A percentile compares a stretch with the other conserved stretches of the same genome.
Evolutionary conservation across 2,113 vertebrate species (phyloP).

Genomic region (Empidonax traillii): DNA sequence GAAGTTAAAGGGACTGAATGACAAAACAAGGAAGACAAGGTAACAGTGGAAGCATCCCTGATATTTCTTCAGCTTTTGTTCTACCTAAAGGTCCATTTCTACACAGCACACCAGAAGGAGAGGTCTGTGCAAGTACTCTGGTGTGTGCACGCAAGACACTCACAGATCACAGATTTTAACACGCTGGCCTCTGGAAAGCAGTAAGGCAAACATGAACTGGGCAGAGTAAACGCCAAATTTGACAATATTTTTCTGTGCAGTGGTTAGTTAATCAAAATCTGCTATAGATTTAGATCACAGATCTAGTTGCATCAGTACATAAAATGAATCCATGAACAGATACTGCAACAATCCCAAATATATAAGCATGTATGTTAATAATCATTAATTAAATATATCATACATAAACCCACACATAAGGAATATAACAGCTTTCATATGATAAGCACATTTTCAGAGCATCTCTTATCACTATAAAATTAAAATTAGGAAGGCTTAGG

Average conservation of each 20-base stretch:
- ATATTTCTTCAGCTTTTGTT: background rate
- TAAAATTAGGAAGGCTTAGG: constrained; percentile 18
- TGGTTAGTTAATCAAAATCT: background rate
- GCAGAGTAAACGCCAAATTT: background rate
- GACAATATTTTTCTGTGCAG: background rate
- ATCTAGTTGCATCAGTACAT: background rate
- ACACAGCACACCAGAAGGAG: background rate
- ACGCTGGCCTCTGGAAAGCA: background rate
- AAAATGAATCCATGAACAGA: background rate
- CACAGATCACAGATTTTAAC: background rate
- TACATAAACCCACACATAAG: background rate
- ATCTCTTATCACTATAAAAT: constrained; percentile 16
- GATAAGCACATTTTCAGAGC: background rate
- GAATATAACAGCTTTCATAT: background rate
- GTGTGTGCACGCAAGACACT: accelerated
- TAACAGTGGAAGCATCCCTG: background rate
- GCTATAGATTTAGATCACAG: background rate
- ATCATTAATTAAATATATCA: background rate
- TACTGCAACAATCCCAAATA: background rate
- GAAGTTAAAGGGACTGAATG: background rate
- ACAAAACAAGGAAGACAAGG: background rate
- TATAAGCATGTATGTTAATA: background rate
- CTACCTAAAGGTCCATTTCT: background rate
- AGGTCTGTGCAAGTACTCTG: background rate
- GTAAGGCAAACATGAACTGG: background rate